Evolutionary conservation across 92 coral and sea anemone genomes (phyloP), one percentile per base, ranked within the genome.

Genomic region (Porites lobata): DNA sequence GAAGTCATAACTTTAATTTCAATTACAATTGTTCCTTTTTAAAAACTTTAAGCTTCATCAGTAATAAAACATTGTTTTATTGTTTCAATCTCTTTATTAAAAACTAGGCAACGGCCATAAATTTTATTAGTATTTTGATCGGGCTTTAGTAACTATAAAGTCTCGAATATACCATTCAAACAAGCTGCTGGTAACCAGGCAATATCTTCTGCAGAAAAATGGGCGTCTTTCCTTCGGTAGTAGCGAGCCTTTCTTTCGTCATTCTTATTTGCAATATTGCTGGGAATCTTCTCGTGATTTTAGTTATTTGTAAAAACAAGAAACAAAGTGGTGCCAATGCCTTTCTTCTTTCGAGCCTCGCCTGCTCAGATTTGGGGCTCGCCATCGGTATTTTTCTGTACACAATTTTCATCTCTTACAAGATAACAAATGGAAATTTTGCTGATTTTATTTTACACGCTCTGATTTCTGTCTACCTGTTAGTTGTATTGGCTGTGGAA

Each of bases 201-300:
- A 38, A 38, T 13, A 13, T 9, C 14, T 54, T 17, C 51, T 50
- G 62, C 22, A 32, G 76, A 3, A n/a, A 29, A 56, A 65, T 80
- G 85, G 75, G 67, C 7, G 26, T 52, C n/a, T 20, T 54, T 63
- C 9, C 21, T 10, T 51, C 10, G 8, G 9, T 29, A 4, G 19
- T 38, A 22, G 1, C 69, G n/a, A 59, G 69, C 5, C 32, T 82
- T 59, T 69, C 87, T 8, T 24, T 56, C 72, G 47, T 76, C 4
- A 47, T 82, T 29, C 59, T 80, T 15, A 9, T 72, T 58, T 82
- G 64, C 79, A 70, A 38, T 18, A 8, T 70, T 10, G 17, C 62
- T 17, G 87, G 79, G 11, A 82, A 82, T 15, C 7, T 32, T n/a
- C 69, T 71, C 13, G 87, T 82, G 38, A 9, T 83, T 22, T n/a